Percentiles rank a stretch among this genome's conserved stretches.
Conservation (phyloP, 2,888 invertebrate genomes). For the Tipula helvola region DNA sequence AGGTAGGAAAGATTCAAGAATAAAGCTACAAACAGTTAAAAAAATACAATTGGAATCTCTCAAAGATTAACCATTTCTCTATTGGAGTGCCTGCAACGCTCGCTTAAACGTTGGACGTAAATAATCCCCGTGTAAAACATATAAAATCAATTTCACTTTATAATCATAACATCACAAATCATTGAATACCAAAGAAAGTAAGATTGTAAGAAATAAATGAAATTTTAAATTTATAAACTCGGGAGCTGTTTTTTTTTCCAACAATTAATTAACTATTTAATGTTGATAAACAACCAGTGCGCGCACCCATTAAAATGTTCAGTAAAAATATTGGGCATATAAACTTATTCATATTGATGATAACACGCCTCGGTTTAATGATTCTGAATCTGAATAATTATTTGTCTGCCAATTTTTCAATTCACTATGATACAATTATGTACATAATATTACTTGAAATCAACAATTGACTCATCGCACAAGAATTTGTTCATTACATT, state of each 20-base stretch:
- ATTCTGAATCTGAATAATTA: neutral
- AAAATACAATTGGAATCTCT: too few species aligned
- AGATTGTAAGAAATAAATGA: neutral
- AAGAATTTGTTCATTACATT: neutral
- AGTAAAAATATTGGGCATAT: neutral
- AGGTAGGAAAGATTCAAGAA: too few species aligned
- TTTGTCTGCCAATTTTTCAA: neutral
- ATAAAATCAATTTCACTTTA: neutral
- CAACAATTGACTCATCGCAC: neutral
- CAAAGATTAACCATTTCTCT: too few species aligned
- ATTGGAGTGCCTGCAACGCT: too few species aligned
- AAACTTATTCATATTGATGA: neutral
- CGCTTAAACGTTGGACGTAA: too few species aligned
- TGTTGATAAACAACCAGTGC: neutral
- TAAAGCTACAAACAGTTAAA: too few species aligned
- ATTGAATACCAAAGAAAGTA: neutral
- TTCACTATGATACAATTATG: neutral
- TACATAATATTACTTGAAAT: neutral
- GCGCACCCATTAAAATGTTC: neutral
- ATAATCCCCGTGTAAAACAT: neutral
- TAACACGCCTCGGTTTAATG: neutral
- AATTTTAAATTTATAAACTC: neutral
- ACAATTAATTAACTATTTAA: neutral
- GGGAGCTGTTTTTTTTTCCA: neutral
- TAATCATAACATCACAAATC: neutral